phyloP scores from a whole-genome alignment of 2,113 vertebrate species.

The Eupsittula cactorum region DNA sequence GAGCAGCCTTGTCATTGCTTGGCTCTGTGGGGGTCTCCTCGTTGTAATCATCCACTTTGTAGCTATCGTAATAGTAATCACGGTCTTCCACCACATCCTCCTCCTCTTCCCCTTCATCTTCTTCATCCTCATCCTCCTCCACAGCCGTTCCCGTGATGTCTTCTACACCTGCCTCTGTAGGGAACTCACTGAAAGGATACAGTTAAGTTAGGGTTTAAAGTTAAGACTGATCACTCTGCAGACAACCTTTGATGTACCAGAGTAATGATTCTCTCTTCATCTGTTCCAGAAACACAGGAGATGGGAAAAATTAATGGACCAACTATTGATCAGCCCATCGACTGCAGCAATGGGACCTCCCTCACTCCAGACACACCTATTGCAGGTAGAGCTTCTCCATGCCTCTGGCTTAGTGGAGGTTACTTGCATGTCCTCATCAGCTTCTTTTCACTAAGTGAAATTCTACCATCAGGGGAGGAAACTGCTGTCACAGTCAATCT shows the following conservation, averaged over 20 bases:
- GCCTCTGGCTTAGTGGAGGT: background rate
- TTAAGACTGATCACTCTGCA: background rate
- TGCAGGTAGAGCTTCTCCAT: background rate
- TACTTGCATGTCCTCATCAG: background rate
- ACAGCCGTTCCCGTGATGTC: conserved; percentile 80
- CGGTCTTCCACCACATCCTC: conserved; percentile 84
- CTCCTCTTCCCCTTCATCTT: conserved; percentile 82
- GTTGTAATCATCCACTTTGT: conserved; percentile 82
- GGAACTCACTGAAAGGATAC: conserved; percentile 78
- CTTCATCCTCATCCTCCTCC: conserved; percentile 78
- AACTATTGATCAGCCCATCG: background rate
- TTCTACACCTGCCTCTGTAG: conserved; percentile 81
- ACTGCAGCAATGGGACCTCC: background rate
- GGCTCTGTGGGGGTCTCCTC: conserved; percentile 76
- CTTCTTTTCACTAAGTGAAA: background rate
- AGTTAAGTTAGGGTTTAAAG: background rate
- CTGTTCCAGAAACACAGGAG: background rate
- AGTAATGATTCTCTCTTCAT: background rate
- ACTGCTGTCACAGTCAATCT: background rate
- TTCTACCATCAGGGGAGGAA: background rate
- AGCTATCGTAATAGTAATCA: conserved; percentile 80
- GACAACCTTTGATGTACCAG: background rate
- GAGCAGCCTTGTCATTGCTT: conserved; percentile 47
- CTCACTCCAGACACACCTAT: background rate
- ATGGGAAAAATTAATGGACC: background rate